phyloP scores from a whole-genome alignment of 35 echinoderm and acorn worm species.

The Hemicentrotus pulcherrimus region DNA sequence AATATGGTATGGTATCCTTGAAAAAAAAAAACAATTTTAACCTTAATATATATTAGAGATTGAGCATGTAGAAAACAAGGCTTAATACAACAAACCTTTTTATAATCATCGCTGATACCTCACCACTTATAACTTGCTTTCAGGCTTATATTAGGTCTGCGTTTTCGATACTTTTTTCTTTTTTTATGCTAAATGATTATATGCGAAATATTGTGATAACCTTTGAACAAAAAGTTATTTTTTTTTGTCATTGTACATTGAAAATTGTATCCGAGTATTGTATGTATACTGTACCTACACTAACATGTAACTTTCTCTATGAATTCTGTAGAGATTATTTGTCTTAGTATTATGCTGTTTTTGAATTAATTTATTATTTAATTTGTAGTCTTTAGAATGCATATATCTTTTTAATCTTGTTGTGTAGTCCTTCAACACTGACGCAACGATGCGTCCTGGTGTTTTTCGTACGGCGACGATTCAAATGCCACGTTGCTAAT shows the following conservation, averaged over 20 bases:
- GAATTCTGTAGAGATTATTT: background rate
- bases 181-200: background rate
- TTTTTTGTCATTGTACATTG: background rate
- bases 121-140: background rate
- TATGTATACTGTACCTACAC: background rate
- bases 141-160: background rate
- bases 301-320: background rate
- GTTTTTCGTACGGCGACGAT: background rate
- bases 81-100: background rate
- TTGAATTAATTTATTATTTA: constrained; percentile 15
- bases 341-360: background rate
- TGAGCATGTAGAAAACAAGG: background rate
- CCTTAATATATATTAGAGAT: background rate
- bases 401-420: background rate
- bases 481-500: background rate
- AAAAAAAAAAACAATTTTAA: background rate
- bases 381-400: background rate
- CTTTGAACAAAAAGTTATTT: background rate
- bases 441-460: background rate
- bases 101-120: background rate
- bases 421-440: background rate
- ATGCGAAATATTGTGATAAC: background rate
- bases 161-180: background rate
- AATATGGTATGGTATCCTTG: background rate
- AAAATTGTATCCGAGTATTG: background rate